These are phyloP conservation scores for Psilanteris sp. DNA, from an alignment of 1,140 invertebrate genomes.

Conservation along the genomic window DNA sequence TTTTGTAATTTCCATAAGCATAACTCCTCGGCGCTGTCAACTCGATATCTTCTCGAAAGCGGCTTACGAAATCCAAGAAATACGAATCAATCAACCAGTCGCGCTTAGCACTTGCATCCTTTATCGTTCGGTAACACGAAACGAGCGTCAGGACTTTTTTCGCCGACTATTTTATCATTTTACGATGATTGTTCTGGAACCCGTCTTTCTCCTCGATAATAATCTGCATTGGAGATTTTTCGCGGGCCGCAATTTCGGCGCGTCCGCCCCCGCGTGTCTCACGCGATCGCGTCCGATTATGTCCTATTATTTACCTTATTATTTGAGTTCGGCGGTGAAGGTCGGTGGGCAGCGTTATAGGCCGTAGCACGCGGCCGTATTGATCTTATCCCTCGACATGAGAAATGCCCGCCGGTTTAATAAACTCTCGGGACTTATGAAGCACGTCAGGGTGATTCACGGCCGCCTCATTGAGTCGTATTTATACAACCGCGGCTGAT, in stretches of 20 bases:
- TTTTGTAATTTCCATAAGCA: conserved; percentile 60
- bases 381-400: conserved; percentile 81
- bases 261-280: conserved; percentile 13
- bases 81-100: conserved; percentile 54
- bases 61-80: conserved; percentile 55
- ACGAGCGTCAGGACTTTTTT: not conserved
- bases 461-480: conserved; percentile 81
- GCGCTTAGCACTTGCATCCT: conserved; percentile 32
- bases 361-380: conserved; percentile 76
- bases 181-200: not conserved
- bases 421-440: conserved; percentile 81
- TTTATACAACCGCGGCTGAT: conserved; percentile 81
- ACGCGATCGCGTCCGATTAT: conserved; percentile 67
- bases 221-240: not conserved
- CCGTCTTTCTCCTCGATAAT: not conserved
- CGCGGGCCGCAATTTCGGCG: conserved; percentile 2
- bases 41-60: conserved; percentile 41
- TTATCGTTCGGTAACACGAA: conserved; percentile 52
- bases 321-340: conserved; percentile 66
- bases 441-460: conserved; percentile 81
- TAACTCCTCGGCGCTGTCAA: conserved; percentile 48
- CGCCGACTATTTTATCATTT: not conserved
- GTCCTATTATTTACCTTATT: conserved; percentile 72
- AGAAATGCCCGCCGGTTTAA: conserved; percentile 81
- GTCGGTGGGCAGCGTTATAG: conserved; percentile 63